phyloP scores from a whole-genome alignment of 2,888 invertebrate species.

The Hydrotaea diabolus region DNA sequence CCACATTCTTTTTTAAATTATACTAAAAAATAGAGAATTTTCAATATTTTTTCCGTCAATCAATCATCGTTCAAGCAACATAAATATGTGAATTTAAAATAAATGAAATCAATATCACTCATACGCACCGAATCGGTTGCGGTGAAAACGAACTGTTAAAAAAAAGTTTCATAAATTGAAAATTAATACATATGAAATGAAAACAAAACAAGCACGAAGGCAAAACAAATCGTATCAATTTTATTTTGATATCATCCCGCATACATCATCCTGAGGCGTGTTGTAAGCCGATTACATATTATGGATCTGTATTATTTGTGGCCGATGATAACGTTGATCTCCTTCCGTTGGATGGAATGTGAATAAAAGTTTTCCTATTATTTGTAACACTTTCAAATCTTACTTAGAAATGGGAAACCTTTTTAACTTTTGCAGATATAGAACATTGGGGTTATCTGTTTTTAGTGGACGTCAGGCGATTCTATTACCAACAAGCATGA shows the following conservation, averaged over 20 bases:
- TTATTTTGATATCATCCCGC: background rate
- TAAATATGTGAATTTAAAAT: background rate
- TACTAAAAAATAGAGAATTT: background rate
- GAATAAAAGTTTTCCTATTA: too few species aligned
- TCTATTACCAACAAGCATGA: too few species aligned
- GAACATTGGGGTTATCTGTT: too few species aligned
- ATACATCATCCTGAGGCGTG: background rate
- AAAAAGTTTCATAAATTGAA: background rate
- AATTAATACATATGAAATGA: background rate
- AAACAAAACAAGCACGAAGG: background rate
- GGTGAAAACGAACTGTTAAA: background rate
- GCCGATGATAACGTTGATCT: background rate
- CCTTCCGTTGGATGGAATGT: too few species aligned
- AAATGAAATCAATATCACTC: background rate
- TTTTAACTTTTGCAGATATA: too few species aligned
- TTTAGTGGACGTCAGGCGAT: too few species aligned
- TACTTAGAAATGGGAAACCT: too few species aligned
- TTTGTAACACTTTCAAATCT: too few species aligned
- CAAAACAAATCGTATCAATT: background rate
- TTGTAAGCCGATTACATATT: background rate
- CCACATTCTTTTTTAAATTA: too few species aligned
- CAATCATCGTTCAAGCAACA: background rate
- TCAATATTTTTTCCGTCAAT: background rate
- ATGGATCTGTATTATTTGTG: background rate
- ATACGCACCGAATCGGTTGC: background rate